Conservation (phyloP, 2,797 vertebrate species). For the Nannoperca australis region DNA sequence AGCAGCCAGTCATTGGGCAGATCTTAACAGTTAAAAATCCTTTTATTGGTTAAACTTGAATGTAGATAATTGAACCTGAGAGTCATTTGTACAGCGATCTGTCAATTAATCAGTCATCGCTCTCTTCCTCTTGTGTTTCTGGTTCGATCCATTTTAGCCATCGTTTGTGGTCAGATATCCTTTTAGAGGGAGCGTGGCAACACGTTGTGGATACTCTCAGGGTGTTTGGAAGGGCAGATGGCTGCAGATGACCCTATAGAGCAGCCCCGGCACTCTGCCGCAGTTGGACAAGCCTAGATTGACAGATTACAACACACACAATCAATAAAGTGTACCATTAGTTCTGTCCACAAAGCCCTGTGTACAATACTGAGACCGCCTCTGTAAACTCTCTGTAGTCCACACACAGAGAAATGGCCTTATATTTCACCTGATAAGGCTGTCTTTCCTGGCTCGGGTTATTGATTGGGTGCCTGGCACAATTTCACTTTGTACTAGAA, state of each 20-base stretch:
- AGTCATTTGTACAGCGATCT: neutral
- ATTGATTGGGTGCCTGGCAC: conserved; percentile 61
- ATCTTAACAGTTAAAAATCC: neutral
- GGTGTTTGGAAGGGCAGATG: conserved; percentile 61
- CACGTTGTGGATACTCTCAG: conserved; percentile 24
- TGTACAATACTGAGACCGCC: conserved; percentile 57
- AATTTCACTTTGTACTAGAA: conserved; percentile 38
- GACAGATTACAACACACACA: conserved; percentile 73
- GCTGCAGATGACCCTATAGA: conserved; percentile 67
- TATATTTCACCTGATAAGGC: conserved; percentile 51
- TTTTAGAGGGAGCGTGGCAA: conserved; percentile 35
- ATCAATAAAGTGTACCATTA: conserved; percentile 80
- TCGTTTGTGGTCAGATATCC: conserved; percentile 22
- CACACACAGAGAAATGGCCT: conserved; percentile 53
- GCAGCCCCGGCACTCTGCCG: conserved; percentile 44
- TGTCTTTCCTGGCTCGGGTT: conserved; percentile 46
- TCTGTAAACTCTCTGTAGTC: conserved; percentile 58
- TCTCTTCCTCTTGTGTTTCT: conserved; percentile 3
- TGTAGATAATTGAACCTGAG: neutral
- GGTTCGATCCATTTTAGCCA: conserved; percentile 8
- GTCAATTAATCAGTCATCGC: neutral
- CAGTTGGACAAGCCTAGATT: conserved; percentile 64
- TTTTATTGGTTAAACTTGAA: neutral
- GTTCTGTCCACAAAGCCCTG: conserved; percentile 60
- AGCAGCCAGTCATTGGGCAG: too few species aligned